Percentiles rank a stretch among this genome's conserved stretches.
These are phyloP conservation scores for Erythrolamprus reginae DNA, from an alignment of 2,113 vertebrate species.

Conservation along the genomic window DNA sequence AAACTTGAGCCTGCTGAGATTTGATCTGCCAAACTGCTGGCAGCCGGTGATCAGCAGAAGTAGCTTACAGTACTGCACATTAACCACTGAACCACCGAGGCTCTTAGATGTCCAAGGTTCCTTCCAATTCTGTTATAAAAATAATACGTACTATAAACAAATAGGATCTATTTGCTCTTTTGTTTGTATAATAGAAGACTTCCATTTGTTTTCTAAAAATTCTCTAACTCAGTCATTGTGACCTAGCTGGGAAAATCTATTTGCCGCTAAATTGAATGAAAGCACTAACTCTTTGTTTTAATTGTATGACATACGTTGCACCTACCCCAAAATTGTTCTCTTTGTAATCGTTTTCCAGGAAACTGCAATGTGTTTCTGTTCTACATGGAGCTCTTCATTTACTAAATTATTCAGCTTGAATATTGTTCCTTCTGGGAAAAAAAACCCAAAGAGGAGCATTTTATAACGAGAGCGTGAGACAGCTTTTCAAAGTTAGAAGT, in stretches of 20 bases:
- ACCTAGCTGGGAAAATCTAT: constrained; percentile 1
- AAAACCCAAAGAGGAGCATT: background rate
- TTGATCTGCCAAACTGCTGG: no score
- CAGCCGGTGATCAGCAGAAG: no score
- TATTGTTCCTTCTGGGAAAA: constrained; percentile 7
- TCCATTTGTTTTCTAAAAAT: constrained; percentile 1
- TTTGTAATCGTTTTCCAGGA: background rate
- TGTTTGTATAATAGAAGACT: background rate
- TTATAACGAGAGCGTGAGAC: background rate
- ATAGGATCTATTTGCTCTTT: constrained; percentile 16
- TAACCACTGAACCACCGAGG: no score
- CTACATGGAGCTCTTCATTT: background rate
- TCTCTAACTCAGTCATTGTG: background rate
- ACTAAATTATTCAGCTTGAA: constrained; percentile 2
- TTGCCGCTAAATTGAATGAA: constrained; percentile 2
- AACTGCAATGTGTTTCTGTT: constrained; percentile 10
- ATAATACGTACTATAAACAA: constrained; percentile 36
- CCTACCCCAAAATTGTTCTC: background rate
- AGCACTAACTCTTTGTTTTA: background rate
- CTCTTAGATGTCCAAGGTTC: background rate
- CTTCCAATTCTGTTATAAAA: constrained; percentile 11
- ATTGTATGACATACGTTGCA: background rate
- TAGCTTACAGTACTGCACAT: no score
- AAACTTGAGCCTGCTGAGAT: no score
- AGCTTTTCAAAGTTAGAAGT: background rate